A percentile compares a stretch with the other conserved stretches of the same genome.
phyloP scores from a whole-genome alignment of 2,888 invertebrate species.

The Caenorhabditis parvicauda region DNA sequence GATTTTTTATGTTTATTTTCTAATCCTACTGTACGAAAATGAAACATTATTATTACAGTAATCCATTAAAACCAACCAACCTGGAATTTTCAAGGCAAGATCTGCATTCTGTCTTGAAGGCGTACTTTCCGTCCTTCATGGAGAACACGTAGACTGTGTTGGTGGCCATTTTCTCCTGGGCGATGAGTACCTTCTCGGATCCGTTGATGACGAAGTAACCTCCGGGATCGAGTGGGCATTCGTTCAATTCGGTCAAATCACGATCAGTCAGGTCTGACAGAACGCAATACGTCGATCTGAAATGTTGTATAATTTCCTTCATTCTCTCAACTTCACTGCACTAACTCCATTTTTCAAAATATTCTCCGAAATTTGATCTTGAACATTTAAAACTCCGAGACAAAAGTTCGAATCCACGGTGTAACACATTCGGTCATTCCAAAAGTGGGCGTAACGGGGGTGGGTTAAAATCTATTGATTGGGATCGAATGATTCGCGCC shows the following conservation, averaged over 20 bases:
- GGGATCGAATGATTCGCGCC: no score
- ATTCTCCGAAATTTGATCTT: no score
- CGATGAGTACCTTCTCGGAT: constrained; percentile 94
- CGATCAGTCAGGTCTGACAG: constrained; percentile 91
- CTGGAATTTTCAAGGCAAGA: constrained; percentile 82
- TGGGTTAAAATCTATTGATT: no score
- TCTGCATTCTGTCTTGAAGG: constrained; percentile 94
- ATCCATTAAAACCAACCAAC: no score
- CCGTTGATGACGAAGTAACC: constrained; percentile 99
- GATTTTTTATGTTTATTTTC: no score
- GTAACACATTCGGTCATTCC: no score
- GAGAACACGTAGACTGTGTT: constrained; percentile 99
- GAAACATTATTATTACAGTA: no score
- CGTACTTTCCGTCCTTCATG: constrained; percentile 99
- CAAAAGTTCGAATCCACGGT: no score
- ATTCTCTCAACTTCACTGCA: neutral
- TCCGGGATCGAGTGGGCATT: constrained; percentile 95
- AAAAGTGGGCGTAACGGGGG: no score
- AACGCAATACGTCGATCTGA: constrained; percentile 89
- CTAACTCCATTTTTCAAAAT: no score
- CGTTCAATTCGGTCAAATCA: constrained; percentile 97
- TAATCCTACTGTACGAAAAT: no score
- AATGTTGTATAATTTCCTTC: neutral
- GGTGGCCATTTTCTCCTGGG: constrained; percentile 99
- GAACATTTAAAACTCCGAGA: no score